Conservation (phyloP, 2,797 vertebrate genomes). For the Takifugu ocellatus region DNA sequence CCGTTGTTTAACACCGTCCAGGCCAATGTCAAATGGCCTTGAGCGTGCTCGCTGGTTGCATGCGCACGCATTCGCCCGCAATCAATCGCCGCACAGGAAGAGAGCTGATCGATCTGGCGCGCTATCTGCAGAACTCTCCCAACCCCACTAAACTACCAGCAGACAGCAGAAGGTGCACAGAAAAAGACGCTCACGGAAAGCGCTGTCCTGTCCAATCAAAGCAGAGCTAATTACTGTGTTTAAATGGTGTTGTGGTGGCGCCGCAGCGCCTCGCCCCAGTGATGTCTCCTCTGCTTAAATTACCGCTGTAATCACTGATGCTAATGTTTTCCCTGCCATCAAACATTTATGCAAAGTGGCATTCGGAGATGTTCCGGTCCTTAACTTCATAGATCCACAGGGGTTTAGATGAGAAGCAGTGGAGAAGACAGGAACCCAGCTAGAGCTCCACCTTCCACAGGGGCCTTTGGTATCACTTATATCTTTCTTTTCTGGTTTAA, state of each 20-base stretch:
- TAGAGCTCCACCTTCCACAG: constrained; percentile 48
- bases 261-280: constrained; percentile 64
- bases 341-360: constrained; percentile 79
- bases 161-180: constrained; percentile 11
- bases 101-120: constrained; percentile 39
- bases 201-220: constrained; percentile 63
- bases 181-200: constrained; percentile 26
- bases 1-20: constrained; percentile 57
- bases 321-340: constrained; percentile 77
- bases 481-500: constrained; percentile 1
- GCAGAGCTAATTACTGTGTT: constrained; percentile 70
- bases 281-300: constrained; percentile 71
- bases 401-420: constrained; percentile 28
- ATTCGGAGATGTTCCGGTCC: constrained; percentile 72
- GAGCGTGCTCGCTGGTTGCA: constrained; percentile 6
- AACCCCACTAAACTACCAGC: constrained; percentile 28
- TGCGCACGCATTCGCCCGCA: constrained; percentile 23
- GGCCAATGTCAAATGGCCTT: constrained; percentile 49
- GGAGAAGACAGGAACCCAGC: constrained; percentile 46
- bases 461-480: background rate
- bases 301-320: constrained; percentile 79
- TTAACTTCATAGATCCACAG: constrained; percentile 69
- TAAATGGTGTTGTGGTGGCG: constrained; percentile 62
- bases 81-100: constrained; percentile 41
- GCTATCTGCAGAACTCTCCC: background rate